Conservation (phyloP, 2,797 vertebrate genomes). For the Hypotaenidia okinawae region DNA sequence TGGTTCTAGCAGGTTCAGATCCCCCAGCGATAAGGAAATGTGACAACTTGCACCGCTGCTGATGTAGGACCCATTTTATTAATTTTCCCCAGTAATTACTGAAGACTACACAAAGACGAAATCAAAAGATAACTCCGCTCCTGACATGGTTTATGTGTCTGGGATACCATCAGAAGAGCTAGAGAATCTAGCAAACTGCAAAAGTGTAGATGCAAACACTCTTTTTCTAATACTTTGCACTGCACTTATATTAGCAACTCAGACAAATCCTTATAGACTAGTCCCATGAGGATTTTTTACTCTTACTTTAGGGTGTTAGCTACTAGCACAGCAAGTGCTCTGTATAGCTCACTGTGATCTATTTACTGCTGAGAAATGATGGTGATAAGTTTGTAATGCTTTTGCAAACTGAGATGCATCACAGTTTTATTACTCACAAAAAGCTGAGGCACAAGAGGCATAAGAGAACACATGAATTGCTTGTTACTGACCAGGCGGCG, state of each 20-base stretch:
- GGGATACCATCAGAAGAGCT: not conserved
- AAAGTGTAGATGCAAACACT: not conserved
- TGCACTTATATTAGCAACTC: not conserved
- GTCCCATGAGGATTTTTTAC: not conserved
- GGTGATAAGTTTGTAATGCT: not conserved
- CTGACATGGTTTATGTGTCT: not conserved
- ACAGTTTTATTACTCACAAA: not conserved
- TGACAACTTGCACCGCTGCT: not conserved
- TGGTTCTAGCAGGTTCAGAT: not conserved
- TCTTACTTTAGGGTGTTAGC: not conserved
- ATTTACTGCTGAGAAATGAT: not conserved
- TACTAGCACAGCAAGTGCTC: not conserved
- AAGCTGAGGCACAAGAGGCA: not conserved
- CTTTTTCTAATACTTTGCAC: not conserved
- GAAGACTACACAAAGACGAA: not conserved
- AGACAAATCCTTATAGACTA: not conserved
- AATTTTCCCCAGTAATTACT: not conserved
- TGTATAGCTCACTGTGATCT: not conserved
- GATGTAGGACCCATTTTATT: not conserved
- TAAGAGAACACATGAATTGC: not conserved
- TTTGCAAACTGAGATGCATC: not conserved
- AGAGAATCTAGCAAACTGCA: not conserved
- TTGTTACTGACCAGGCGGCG: conserved; percentile 89
- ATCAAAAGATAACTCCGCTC: not conserved
- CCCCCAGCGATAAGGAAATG: not conserved